Percentiles rank a stretch among this genome's conserved stretches.
These are phyloP conservation scores for Pipistrellus nathusii DNA, from an alignment of 2,797 vertebrate genomes.

Conservation along the genomic window DNA sequence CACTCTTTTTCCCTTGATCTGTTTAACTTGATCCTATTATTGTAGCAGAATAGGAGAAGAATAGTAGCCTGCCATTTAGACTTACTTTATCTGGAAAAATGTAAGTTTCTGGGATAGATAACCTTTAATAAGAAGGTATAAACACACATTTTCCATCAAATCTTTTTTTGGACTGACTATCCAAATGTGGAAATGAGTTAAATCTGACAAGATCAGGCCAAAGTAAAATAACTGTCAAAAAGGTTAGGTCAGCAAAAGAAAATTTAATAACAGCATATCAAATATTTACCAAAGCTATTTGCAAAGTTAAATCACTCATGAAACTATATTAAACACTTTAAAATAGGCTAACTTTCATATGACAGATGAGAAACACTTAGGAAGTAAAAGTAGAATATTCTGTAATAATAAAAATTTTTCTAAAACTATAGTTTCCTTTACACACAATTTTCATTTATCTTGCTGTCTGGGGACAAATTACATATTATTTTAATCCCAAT, in stretches of 20 bases:
- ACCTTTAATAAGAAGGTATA: constrained; percentile 80
- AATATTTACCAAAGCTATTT: constrained; percentile 82
- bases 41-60: constrained; percentile 59
- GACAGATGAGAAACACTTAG: constrained; percentile 62
- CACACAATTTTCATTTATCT: constrained; percentile 37
- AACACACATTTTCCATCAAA: constrained; percentile 69
- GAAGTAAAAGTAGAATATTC: constrained; percentile 48
- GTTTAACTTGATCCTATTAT: constrained; percentile 76
- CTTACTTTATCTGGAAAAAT: constrained; percentile 76
- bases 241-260: constrained; percentile 82
- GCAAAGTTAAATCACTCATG: constrained; percentile 83
- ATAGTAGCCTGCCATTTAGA: constrained; percentile 71
- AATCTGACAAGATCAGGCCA: constrained; percentile 73
- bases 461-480: constrained; percentile 10
- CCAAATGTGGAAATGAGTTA: constrained; percentile 75
- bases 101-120: constrained; percentile 77
- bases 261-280: constrained; percentile 82
- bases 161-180: constrained; percentile 71
- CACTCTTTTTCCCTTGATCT: constrained; percentile 65
- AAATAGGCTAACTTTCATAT: constrained; percentile 67
- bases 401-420: constrained; percentile 66
- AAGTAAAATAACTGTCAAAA: constrained; percentile 80
- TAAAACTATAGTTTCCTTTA: constrained; percentile 55
- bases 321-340: constrained; percentile 79
- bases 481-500: not conserved